These are phyloP conservation scores for Acromyrmex charruanus DNA, from an alignment of 1,140 invertebrate genomes.

Conservation along the genomic window DNA sequence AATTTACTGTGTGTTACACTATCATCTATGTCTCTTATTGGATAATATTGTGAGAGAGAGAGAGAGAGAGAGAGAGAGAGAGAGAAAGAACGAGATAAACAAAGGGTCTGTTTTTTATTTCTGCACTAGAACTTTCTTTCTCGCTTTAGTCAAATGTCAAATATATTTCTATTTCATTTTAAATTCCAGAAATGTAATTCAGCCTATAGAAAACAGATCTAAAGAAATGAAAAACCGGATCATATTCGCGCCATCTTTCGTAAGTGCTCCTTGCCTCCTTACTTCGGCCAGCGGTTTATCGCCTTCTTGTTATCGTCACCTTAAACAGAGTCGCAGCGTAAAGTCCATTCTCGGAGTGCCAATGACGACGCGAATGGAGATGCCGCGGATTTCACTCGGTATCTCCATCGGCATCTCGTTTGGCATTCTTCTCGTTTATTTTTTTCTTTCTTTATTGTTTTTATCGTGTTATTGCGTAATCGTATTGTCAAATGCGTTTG, in stretches of 20 bases:
- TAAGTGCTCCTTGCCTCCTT: neutral
- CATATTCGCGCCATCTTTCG: conserved; percentile 19
- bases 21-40: too few relatives aligned
- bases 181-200: too few relatives aligned
- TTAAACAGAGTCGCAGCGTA: neutral
- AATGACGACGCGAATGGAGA: neutral
- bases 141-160: too few relatives aligned
- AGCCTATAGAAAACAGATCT: too few relatives aligned
- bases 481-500: neutral
- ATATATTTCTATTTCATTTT: too few relatives aligned
- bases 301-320: conserved; percentile 27
- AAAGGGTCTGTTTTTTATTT: too few relatives aligned
- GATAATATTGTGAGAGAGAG: too few relatives aligned
- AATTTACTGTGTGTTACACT: too few relatives aligned
- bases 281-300: conserved; percentile 22
- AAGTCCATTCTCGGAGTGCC: conserved; percentile 9
- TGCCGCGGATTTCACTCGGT: neutral
- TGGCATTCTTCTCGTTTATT: neutral
- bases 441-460: neutral
- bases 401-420: neutral
- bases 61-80: too few relatives aligned
- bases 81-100: too few relatives aligned
- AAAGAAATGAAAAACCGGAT: neutral
- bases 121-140: too few relatives aligned
- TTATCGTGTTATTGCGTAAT: neutral